phyloP scores from a whole-genome alignment of 2,888 invertebrate species.

The Polyommatus icarus region DNA sequence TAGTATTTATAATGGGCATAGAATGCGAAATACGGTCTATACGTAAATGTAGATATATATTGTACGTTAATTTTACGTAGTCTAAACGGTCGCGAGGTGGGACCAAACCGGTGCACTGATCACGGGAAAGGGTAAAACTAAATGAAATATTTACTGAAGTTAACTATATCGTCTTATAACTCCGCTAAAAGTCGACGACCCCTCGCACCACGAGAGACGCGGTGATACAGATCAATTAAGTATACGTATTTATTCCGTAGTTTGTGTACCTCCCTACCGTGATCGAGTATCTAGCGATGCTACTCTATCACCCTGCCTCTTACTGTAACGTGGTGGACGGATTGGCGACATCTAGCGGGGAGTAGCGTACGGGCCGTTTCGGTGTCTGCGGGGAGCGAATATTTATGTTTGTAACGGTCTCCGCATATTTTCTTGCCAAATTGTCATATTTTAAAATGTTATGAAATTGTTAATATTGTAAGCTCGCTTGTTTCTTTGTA shows the following conservation, averaged over 20 bases:
- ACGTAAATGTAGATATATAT: constrained; percentile 62
- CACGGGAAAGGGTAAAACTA: constrained; percentile 50
- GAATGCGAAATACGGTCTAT: constrained; percentile 68
- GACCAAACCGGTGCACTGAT: constrained; percentile 78
- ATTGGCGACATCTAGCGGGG: not conserved
- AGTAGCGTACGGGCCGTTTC: constrained; percentile 54
- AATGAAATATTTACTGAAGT: constrained; percentile 42
- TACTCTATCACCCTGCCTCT: constrained; percentile 1
- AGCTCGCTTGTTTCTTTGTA: constrained; percentile 32
- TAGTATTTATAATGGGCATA: constrained; percentile 64
- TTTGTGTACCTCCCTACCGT: constrained; percentile 7
- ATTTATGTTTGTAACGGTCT: constrained; percentile 47
- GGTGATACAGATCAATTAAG: not conserved
- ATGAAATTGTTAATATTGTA: constrained; percentile 32
- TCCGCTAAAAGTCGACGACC: not conserved
- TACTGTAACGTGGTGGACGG: not conserved
- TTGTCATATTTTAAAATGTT: constrained; percentile 26
- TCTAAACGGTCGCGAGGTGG: constrained; percentile 52
- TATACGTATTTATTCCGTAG: constrained; percentile 20
- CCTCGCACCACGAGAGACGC: not conserved
- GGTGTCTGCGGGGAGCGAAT: constrained; percentile 52
- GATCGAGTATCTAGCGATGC: not conserved
- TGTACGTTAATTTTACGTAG: constrained; percentile 49
- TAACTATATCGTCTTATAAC: constrained; percentile 14
- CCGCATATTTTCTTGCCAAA: constrained; percentile 47